Conservation (phyloP, 2,888 invertebrate species). For the Chymomyza amoena region DNA sequence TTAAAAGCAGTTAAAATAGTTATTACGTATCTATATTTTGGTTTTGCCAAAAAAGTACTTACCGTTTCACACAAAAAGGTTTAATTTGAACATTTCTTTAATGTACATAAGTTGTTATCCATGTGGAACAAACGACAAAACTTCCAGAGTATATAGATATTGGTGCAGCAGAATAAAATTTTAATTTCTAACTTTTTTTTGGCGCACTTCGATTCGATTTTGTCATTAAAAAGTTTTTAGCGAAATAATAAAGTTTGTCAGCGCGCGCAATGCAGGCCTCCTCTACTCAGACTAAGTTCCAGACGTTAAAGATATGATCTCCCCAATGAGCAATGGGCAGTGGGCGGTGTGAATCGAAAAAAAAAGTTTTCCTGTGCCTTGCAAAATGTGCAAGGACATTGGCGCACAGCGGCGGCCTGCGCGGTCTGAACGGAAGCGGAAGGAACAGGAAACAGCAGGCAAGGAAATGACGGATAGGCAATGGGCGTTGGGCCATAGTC, state of each 20-base stretch:
- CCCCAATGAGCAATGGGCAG: background rate
- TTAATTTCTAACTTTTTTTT: background rate
- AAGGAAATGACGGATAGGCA: background rate
- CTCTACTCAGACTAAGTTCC: background rate
- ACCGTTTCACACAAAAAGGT: too few species aligned
- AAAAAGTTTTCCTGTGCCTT: background rate
- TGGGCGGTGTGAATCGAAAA: background rate
- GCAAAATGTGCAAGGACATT: background rate
- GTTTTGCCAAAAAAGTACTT: too few species aligned
- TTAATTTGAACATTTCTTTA: background rate
- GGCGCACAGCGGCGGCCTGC: background rate
- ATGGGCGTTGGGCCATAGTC: background rate
- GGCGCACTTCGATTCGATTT: constrained; percentile 43
- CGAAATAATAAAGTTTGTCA: constrained; percentile 53
- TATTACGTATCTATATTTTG: too few species aligned
- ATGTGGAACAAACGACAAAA: background rate
- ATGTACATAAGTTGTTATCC: background rate
- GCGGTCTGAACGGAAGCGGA: background rate
- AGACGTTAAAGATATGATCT: background rate
- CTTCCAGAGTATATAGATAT: background rate
- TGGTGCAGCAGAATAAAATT: background rate
- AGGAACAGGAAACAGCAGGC: constrained; percentile 1
- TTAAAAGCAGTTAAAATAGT: too few species aligned
- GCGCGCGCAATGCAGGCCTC: constrained; percentile 21
- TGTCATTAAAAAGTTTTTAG: constrained; percentile 59